These are phyloP conservation scores for Drosophila azteca DNA, from an alignment of 1,140 invertebrate species.

Conservation along the genomic window DNA sequence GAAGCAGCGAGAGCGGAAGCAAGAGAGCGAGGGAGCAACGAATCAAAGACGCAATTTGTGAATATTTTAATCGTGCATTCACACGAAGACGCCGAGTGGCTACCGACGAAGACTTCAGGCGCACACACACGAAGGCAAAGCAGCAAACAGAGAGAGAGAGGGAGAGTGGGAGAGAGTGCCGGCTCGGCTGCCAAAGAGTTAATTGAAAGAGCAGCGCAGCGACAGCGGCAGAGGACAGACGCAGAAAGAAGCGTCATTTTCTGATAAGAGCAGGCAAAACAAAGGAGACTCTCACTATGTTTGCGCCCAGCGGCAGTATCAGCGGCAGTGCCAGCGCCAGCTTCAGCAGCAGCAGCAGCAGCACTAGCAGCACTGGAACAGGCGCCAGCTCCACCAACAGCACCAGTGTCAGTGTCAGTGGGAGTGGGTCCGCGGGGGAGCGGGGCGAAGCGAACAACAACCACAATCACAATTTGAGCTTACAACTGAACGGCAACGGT, in stretches of 20 bases:
- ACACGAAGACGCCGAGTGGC: conserved; percentile 28
- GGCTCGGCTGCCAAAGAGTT: conserved; percentile 46
- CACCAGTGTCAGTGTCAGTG: conserved; percentile 24
- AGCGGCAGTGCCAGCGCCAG: conserved; percentile 66
- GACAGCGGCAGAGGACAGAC: neutral
- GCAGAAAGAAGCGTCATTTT: conserved; percentile 5
- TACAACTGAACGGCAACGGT: conserved; percentile 34
- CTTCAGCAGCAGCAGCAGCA: conserved; percentile 55
- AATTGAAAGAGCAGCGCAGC: conserved; percentile 36
- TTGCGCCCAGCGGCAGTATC: conserved; percentile 66
- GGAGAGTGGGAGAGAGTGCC: conserved; percentile 8
- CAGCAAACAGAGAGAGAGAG: conserved; percentile 10
- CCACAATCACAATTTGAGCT: conserved; percentile 39
- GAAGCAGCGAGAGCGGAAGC: conserved; percentile 5
- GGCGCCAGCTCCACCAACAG: conserved; percentile 35
- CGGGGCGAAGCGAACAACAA: conserved; percentile 6
- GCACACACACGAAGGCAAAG: too few species aligned
- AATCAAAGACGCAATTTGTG: conserved; percentile 72
- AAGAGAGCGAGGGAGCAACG: conserved; percentile 20
- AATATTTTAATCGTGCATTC: conserved; percentile 79
- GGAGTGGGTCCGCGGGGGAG: too few species aligned
- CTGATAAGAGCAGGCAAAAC: conserved; percentile 34
- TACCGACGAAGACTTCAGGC: neutral
- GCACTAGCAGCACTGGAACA: conserved; percentile 50
- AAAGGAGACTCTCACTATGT: conserved; percentile 38